A percentile compares a stretch with the other conserved stretches of the same genome.
These are phyloP conservation scores for Mizuhopecten yessoensis DNA, from an alignment of 1,140 invertebrate species.

Conservation along the genomic window DNA sequence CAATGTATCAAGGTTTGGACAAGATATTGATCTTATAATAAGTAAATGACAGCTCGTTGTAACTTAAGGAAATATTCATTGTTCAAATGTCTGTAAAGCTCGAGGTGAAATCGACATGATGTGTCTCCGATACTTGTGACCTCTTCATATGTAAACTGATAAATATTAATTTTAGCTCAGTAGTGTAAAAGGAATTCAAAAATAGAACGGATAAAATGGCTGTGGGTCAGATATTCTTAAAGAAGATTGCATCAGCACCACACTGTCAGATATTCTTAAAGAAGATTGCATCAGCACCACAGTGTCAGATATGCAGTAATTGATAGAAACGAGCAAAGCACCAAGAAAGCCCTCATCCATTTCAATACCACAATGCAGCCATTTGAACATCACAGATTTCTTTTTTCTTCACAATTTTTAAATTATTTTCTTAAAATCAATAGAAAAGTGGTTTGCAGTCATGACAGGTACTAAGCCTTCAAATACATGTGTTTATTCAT, in stretches of 20 bases:
- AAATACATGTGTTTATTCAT: no score
- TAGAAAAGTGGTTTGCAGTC: no score
- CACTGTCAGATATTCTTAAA: no score
- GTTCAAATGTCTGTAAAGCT: not conserved
- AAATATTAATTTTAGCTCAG: not conserved
- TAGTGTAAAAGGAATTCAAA: not conserved
- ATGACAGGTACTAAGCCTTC: not conserved
- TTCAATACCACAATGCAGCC: not conserved
- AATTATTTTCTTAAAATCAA: no score
- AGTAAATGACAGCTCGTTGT: not conserved
- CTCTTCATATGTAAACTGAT: not conserved
- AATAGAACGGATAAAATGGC: not conserved
- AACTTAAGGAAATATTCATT: not conserved
- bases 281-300: not conserved
- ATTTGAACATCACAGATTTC: conserved; percentile 2
- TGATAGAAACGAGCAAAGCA: not conserved
- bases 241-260: not conserved
- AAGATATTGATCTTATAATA: not conserved
- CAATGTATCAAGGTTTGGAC: not conserved
- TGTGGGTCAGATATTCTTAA: not conserved
- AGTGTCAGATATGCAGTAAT: no score
- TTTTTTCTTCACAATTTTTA: not conserved
- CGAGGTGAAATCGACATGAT: not conserved
- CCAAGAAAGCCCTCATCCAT: no score
- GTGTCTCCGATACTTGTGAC: not conserved